Base-by-base conservation (phyloP, 2,888 invertebrate genomes). In the Ichneumoninae sp. region DNA sequence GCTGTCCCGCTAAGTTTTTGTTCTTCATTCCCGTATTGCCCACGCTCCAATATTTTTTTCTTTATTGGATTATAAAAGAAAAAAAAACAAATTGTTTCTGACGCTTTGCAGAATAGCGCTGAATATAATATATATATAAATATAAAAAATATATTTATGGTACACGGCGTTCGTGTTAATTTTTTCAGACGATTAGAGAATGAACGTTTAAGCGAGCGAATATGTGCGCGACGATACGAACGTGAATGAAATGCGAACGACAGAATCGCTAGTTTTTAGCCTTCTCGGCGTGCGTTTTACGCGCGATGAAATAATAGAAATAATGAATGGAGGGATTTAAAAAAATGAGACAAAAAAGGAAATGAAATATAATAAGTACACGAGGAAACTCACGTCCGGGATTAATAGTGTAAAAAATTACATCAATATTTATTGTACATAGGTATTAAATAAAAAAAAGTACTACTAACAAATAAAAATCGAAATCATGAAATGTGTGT, bases 391-490 rank as follows among this genome's bases (percentile, higher is more conserved):
- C 84, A 84, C 84, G 84, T 86, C 84, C 85, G 89, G 87, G 86
- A 88, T 90, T 86, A 87, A 89, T 93, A 93, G 91, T 93, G 93
- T 93, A 93, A 93, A 91, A 93, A 93, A 84, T 84, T 92, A 91
- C 91, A 93, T 91, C 93, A 92, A 93, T 93, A 93, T 93, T 93
- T 93, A 93, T 93, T 93, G 93, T 93, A 93, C 93, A 93, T 93
- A 93, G 91, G 92, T 92, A 92, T 93, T 91, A 93, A 93, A 92
- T 88, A 92, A 92, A 77, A 84, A 86, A 82, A 88, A 89, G 88
- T 86, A 85, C 91, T 93, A 93, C 92, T 93, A 93, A 93, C 93
- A 93, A 93, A 93, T 93, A 93, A 93, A 93, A 92, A 90, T 90
- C 72, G 89, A 75, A 92, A 93, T 62, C 62, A 90, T 91, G 91